Evolutionary conservation across 2,113 vertebrate species (phyloP).

Genomic region (Acrocephalus arundinaceus): DNA sequence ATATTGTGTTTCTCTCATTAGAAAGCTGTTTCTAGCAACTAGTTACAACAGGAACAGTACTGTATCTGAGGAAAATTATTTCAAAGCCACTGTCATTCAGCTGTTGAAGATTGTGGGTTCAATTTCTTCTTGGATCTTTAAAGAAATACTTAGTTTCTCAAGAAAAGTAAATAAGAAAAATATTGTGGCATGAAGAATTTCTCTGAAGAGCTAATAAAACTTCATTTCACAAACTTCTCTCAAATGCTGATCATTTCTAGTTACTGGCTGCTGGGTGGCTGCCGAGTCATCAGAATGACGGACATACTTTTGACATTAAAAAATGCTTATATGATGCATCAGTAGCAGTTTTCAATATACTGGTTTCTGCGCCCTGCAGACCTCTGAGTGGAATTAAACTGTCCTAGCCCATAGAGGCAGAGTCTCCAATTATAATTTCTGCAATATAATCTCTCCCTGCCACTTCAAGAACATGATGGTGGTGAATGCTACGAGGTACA

Average conservation of each 20-base stretch:
- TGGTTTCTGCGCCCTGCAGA: slow-evolving; percentile 48
- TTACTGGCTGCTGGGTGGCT: slow-evolving; percentile 42
- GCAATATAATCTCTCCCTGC: background rate
- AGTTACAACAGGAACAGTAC: background rate
- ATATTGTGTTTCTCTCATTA: background rate
- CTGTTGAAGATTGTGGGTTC: background rate
- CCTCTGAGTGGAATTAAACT: slow-evolving; percentile 55
- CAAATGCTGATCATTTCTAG: slow-evolving; percentile 61
- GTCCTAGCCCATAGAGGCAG: background rate
- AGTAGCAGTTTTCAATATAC: slow-evolving; percentile 68
- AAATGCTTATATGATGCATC: slow-evolving; percentile 68
- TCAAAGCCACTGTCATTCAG: background rate
- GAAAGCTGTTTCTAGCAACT: background rate
- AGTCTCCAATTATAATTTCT: slow-evolving; percentile 33
- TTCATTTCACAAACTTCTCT: slow-evolving; percentile 49
- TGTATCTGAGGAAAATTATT: background rate
- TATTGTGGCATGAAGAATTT: background rate
- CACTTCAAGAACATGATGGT: background rate
- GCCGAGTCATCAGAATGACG: slow-evolving; percentile 57
- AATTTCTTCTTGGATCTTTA: background rate
- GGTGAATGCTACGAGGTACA: background rate
- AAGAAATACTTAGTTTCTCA: background rate
- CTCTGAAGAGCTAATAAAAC: slow-evolving; percentile 34
- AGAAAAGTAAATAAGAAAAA: slow-evolving; percentile 5
- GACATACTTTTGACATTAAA: slow-evolving; percentile 66